Base-by-base conservation (phyloP, 2,888 invertebrate species). In the Tolmerus cingulatus region DNA sequence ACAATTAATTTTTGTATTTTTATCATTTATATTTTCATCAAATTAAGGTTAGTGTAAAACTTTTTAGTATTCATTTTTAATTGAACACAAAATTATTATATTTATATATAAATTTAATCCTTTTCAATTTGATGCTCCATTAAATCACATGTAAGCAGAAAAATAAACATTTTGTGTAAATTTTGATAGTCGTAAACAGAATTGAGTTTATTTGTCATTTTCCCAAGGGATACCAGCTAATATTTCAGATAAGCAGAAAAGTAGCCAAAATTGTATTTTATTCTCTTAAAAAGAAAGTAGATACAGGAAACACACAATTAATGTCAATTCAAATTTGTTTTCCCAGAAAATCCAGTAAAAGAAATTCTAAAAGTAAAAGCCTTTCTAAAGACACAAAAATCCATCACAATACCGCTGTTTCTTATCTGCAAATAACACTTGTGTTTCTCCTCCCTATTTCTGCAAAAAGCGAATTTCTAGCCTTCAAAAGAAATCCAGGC, bases 401-500 rank as follows among this genome's bases (percentile, higher is more conserved):
- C 66, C 66, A 27, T 66, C 66, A 66, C 66, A 66, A 66, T 66
- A 66, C 66, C 66, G 14, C 51, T 27, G 16, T 51, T 46, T 51
- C 51, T 51, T 23, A 79, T 51, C 46, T n/a, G 79, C 51, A 79
- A 51, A 79, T 79, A 79, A 27, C 51, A 79, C 79, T 79, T 79
- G 16, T 79, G 79, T 51, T 79, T 16, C 19, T 43, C 40, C 12
- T 51, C n/a, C 40, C 23, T 27, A 27, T 79, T 51, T n/a, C 5
- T 14, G 51, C n/a, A 27, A 4, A 27, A 27, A 66, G 27, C 51
- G 51, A 79, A 79, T 23, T 79, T 66, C 27, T 66, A 66, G 23
- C 55, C 40, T 79, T 51, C 23, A 27, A 16, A 51, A 79, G 79
- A 79, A 79, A 34, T 79, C 23, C 30, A 46, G 51, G 51, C 30